A percentile compares a stretch with the other conserved stretches of the same genome.
Evolutionary conservation across 1,140 invertebrate genomes (phyloP).

Genomic region (Cydia fagiglandana): DNA sequence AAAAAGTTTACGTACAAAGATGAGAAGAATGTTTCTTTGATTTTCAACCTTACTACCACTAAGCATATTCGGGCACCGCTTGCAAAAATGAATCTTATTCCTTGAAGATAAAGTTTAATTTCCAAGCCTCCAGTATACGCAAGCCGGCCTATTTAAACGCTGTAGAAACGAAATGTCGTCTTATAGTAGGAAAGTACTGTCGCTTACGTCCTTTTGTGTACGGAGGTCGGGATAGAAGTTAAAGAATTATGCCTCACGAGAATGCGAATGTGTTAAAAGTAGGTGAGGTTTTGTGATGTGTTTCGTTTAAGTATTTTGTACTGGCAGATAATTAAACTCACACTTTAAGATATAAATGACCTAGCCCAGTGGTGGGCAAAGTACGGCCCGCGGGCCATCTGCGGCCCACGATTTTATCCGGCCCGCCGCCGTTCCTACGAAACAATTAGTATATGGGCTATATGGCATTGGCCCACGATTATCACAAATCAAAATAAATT

Average conservation of each 20-base stretch:
- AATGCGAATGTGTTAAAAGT: neutral
- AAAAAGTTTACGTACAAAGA: neutral
- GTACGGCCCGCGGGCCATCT: too few species aligned
- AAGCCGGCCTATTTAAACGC: neutral
- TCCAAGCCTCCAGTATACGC: neutral
- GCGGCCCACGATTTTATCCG: too few species aligned
- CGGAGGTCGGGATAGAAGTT: neutral
- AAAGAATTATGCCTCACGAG: neutral
- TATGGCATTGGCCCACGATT: too few species aligned
- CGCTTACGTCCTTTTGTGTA: neutral
- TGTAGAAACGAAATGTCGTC: neutral
- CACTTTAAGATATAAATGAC: neutral
- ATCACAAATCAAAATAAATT: too few species aligned
- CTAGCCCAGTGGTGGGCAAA: too few species aligned
- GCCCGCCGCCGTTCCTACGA: too few species aligned
- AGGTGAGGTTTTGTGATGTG: neutral
- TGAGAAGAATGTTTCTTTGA: neutral
- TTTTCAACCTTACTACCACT: neutral
- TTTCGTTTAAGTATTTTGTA: too few species aligned
- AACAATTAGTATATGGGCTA: too few species aligned
- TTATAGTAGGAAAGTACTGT: neutral
- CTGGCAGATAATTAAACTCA: too few species aligned
- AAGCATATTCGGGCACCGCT: neutral
- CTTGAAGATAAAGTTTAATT: neutral
- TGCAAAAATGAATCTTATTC: neutral